Conservation (phyloP, 2,113 vertebrate genomes). For the Lamprotornis superbus region DNA sequence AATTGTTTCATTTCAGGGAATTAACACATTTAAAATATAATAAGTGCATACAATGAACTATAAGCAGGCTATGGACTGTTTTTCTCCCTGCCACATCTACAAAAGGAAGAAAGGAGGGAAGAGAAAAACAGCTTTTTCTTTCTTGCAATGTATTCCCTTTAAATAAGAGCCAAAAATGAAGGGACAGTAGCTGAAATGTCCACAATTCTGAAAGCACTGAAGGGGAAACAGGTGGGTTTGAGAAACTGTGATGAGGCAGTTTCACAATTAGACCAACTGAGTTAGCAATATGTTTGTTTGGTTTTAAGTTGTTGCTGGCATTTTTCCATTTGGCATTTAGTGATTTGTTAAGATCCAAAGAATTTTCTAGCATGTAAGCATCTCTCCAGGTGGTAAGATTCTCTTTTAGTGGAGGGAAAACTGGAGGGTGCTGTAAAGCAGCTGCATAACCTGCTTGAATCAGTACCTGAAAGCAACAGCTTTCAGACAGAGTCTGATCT, state of each 20-base stretch:
- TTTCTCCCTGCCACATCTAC: background rate
- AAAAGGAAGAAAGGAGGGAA: background rate
- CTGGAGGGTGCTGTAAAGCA: background rate
- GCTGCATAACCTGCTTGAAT: background rate
- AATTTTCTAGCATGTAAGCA: background rate
- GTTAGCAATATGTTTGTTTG: background rate
- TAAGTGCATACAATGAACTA: background rate
- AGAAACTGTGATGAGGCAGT: background rate
- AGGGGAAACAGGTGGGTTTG: background rate
- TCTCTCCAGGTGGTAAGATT: background rate
- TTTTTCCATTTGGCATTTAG: background rate
- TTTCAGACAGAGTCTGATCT: constrained; percentile 1
- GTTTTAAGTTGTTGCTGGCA: background rate
- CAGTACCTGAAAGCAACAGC: background rate
- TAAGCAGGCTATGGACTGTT: background rate
- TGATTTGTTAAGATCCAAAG: background rate
- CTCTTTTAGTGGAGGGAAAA: background rate
- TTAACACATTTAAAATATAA: background rate
- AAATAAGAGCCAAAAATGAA: background rate
- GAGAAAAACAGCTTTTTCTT: background rate
- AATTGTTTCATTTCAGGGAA: background rate
- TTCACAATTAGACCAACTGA: background rate
- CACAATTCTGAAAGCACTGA: background rate
- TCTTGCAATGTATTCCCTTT: background rate
- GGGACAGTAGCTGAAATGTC: background rate